A percentile compares a stretch with the other conserved stretches of the same genome.
Evolutionary conservation across 2,113 vertebrate genomes (phyloP).

Genomic region (Butorides virescens): DNA sequence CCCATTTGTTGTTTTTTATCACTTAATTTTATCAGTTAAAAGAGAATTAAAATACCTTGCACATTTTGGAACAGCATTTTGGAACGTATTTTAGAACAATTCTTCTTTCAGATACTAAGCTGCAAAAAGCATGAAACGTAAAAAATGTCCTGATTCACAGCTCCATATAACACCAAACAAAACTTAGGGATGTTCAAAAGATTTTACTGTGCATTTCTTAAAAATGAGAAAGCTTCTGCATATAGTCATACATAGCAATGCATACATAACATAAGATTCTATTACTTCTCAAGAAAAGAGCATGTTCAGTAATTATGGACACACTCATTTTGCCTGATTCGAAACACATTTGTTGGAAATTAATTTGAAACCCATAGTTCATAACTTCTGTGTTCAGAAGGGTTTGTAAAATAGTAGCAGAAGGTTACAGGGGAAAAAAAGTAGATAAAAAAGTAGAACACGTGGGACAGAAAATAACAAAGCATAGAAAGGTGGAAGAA

Average conservation of each 20-base stretch:
- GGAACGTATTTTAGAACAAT: background rate
- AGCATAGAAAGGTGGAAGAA: background rate
- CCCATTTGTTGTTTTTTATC: background rate
- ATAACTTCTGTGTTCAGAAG: background rate
- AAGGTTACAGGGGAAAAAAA: background rate
- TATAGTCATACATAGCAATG: background rate
- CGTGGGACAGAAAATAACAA: background rate
- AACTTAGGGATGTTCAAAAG: background rate
- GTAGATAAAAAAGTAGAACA: background rate
- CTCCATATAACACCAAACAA: background rate
- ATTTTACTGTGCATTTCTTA: background rate
- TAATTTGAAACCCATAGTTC: rapidly evolving
- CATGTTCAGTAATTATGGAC: background rate
- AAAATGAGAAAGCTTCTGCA: background rate
- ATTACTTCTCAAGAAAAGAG: background rate
- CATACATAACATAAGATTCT: background rate
- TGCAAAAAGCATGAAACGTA: background rate
- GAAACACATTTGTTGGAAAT: background rate
- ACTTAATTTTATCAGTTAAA: background rate
- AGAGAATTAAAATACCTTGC: rapidly evolving
- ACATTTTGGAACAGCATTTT: background rate
- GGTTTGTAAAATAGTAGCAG: background rate
- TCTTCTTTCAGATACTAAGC: background rate
- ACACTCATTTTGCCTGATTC: background rate
- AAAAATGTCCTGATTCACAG: background rate